Evolutionary conservation across 2,113 vertebrate species (phyloP), one percentile per base, ranked within the genome.

Genomic region (Archocentrus centrarchus): DNA sequence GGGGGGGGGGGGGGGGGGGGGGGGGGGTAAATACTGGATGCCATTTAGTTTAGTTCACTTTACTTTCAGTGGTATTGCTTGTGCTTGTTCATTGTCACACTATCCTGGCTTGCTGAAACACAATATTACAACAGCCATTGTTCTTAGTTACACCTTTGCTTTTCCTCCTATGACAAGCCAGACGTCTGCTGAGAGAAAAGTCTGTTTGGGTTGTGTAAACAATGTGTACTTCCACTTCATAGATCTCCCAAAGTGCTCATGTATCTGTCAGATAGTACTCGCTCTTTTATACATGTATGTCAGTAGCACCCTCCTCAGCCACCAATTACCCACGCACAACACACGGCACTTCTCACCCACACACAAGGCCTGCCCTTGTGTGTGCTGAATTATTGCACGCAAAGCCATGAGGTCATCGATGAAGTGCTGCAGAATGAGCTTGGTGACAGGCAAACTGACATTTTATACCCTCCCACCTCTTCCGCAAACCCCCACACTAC

Each of bases 331-430:
- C 66, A 47, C 7, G 2, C n/a, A 77, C 78, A 61, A 47, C 63
- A 73, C 80, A 57, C 68, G 10, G 79, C 66, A 64, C 20, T 86
- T 59, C 63, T 70, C 82, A 5, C 78, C 53, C 86, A 73, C 89
- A 81, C 83, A 64, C 55, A 53, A 76, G 58, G 27, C 83, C 66
- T 1, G 44, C 10, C 11, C 41, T 57, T 75, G 58, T 80, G 73
- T 76, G 77, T 55, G 64, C 44, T 1, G 17, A 27, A 24, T 53
- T 87, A 60, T 27, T 88, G 82, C 77, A 85, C 41, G 44, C 77
- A 62, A 55, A 79, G 79, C 44, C 81, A 90, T 88, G 83, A 88
- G 85, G 58, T 91, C 88, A 91, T 62, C 70, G 85, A 88, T 91
- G 85, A 90, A 81, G 68, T 87, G 82, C 63, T 87, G 82, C 77